Percentiles rank a stretch among this genome's conserved stretches.
Conservation (phyloP, 1,140 invertebrate species). For the Danaus plexippus region DNA sequence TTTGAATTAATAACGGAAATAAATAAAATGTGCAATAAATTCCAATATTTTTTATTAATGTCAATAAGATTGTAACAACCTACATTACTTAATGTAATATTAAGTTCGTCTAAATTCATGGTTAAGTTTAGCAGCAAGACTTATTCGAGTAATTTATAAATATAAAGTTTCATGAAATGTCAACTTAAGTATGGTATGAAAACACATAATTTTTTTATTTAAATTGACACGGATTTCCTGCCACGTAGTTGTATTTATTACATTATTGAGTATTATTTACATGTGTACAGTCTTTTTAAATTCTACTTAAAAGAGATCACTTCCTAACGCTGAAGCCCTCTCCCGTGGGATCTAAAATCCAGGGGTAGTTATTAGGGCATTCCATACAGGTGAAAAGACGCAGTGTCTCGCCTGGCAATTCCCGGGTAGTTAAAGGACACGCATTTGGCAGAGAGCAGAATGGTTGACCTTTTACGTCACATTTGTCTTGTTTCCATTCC, state of each 20-base stretch:
- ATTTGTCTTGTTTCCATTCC: slow-evolving; percentile 94
- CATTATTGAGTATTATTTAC: slow-evolving; percentile 72
- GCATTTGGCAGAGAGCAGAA: slow-evolving; percentile 93
- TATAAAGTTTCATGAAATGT: slow-evolving; percentile 8
- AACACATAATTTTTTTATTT: not conserved
- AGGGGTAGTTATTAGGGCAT: slow-evolving; percentile 96
- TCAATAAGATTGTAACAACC: slow-evolving; percentile 44
- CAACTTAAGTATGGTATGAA: slow-evolving; percentile 15
- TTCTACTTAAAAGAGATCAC: slow-evolving; percentile 70
- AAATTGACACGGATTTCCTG: slow-evolving; percentile 31
- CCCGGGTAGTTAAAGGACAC: slow-evolving; percentile 89
- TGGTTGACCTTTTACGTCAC: slow-evolving; percentile 93
- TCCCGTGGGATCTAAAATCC: slow-evolving; percentile 94
- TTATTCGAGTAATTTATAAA: slow-evolving; percentile 5
- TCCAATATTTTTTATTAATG: slow-evolving; percentile 32
- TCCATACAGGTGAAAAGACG: slow-evolving; percentile 96
- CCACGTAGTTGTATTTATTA: slow-evolving; percentile 53
- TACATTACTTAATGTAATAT: slow-evolving; percentile 51
- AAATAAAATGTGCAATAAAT: slow-evolving; percentile 1
- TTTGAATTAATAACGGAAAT: slow-evolving; percentile 1
- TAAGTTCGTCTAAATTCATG: slow-evolving; percentile 37
- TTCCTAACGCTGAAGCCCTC: slow-evolving; percentile 90
- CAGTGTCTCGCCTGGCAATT: slow-evolving; percentile 92
- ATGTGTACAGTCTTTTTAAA: slow-evolving; percentile 67
- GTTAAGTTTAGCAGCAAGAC: slow-evolving; percentile 26